These are phyloP conservation scores for Rutpela maculata DNA, from an alignment of 2,888 invertebrate species.

Conservation along the genomic window DNA sequence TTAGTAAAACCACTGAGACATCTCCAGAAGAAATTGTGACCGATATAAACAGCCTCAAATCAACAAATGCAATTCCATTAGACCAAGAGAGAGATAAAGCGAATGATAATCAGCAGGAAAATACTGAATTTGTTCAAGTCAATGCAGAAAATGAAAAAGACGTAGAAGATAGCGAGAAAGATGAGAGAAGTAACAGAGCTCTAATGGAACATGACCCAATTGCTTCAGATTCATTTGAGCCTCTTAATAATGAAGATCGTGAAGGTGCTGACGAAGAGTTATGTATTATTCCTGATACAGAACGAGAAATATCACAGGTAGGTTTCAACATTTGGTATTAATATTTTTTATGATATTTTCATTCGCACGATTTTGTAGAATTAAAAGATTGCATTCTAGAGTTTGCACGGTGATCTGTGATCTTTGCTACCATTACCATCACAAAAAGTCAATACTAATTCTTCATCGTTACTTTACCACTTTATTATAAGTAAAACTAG, in stretches of 20 bases:
- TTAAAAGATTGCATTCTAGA: too few species aligned
- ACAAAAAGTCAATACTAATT: too few species aligned
- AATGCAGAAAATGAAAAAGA: slow-evolving; percentile 62
- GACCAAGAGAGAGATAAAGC: slow-evolving; percentile 23
- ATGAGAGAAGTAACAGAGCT: slow-evolving; percentile 42
- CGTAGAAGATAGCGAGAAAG: slow-evolving; percentile 56
- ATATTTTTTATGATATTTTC: not conserved
- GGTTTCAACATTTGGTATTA: slow-evolving; percentile 16
- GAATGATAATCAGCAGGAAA: slow-evolving; percentile 58
- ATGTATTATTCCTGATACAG: slow-evolving; percentile 82
- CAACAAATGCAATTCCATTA: not conserved
- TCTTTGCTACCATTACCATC: too few species aligned
- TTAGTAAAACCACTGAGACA: not conserved
- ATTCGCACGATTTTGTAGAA: slow-evolving; percentile 18
- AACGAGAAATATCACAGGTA: slow-evolving; percentile 79
- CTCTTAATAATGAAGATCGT: slow-evolving; percentile 61
- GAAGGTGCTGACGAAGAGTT: slow-evolving; percentile 82
- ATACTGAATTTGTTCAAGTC: slow-evolving; percentile 63
- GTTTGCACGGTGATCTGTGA: too few species aligned
- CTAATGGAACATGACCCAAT: slow-evolving; percentile 57
- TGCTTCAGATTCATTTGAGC: slow-evolving; percentile 61
- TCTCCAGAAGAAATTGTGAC: not conserved
- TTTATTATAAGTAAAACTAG: too few species aligned
- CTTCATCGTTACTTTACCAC: too few species aligned
- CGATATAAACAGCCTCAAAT: slow-evolving; percentile 5